Evolutionary conservation across 2,888 invertebrate genomes (phyloP).

Genomic region (Caenorhabditis sp.): DNA sequence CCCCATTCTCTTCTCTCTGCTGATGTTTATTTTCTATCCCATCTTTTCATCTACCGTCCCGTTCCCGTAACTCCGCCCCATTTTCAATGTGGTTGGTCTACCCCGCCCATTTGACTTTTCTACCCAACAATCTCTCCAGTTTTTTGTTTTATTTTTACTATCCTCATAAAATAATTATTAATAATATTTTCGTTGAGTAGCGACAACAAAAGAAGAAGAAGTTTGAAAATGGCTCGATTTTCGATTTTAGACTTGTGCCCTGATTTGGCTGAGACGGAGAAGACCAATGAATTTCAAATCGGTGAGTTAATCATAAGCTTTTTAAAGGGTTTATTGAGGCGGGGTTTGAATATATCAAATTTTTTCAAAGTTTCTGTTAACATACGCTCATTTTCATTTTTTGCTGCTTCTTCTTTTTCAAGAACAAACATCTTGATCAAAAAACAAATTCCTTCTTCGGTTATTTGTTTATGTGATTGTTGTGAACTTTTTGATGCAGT

Average conservation of each 20-base stretch:
- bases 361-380: background rate
- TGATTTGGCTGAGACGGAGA: constrained; percentile 33
- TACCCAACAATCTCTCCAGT: constrained; percentile 6
- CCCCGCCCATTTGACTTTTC: too few relatives aligned
- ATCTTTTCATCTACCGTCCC: background rate
- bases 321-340: background rate
- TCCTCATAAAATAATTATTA: background rate
- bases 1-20: background rate
- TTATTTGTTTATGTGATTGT: too few relatives aligned
- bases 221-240: constrained; percentile 47
- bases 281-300: constrained; percentile 7
- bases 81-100: background rate
- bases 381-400: background rate
- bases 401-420: too few relatives aligned
- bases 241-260: constrained; percentile 54
- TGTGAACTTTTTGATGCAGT: too few relatives aligned
- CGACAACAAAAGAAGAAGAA: too few relatives aligned
- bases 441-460: too few relatives aligned
- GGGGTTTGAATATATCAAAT: background rate
- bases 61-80: background rate
- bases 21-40: background rate
- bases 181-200: too few relatives aligned
- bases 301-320: constrained; percentile 10
- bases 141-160: constrained; percentile 9
- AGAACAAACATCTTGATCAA: too few relatives aligned